Evolutionary conservation across 2,113 vertebrate genomes (phyloP), one percentile per base, ranked within the genome.

Genomic region (Scophthalmus maximus): DNA sequence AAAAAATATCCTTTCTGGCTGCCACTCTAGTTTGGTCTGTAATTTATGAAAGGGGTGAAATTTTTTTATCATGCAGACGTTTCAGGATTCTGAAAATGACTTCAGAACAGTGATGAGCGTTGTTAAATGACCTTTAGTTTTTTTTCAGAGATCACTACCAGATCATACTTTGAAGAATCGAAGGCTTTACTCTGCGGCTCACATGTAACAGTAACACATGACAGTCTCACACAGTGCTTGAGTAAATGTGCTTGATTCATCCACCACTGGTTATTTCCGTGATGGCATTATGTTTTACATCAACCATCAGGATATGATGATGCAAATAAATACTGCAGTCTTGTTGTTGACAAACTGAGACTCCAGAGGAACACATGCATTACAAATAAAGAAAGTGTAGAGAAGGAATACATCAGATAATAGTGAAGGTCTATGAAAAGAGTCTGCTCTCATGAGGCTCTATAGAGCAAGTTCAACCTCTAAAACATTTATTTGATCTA

Each of bases 401-500:
- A 42, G 25, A 36, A 44, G 56, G 26, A 66, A 64, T 15, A 23
- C 49, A 67, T 59, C 1, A 6, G 49, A 56, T 50, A 14, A 40
- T 32, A 26, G 18, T 38, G 46, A 70, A 68, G 73, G 75, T 47
- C 44, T 18, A 62, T 51, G 32, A 82, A 76, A 76, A 10, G 65
- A 90, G 63, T 66, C 63, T 8, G 26, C 63, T 79, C 73, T 78
- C 66, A 82, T 17, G 49, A 86, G 58, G 74, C 52, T 72, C 46
- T 49, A 49, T 47, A 78, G 81, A 85, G 64, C 65, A 68, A 82
- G 66, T 78, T 83, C 68, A 78, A 87, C 73, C 85, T 86, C 87
- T 84, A 76, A 81, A 89, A 93, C 87, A 92, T 94, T 94, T 94
- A 94, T 94, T 94, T 83, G 68, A 85, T 84, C 85, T 93, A 92